A percentile compares a stretch with the other conserved stretches of the same genome.
Evolutionary conservation across 2,888 invertebrate genomes (phyloP).

Genomic region (Chrysotoxum bicinctum): DNA sequence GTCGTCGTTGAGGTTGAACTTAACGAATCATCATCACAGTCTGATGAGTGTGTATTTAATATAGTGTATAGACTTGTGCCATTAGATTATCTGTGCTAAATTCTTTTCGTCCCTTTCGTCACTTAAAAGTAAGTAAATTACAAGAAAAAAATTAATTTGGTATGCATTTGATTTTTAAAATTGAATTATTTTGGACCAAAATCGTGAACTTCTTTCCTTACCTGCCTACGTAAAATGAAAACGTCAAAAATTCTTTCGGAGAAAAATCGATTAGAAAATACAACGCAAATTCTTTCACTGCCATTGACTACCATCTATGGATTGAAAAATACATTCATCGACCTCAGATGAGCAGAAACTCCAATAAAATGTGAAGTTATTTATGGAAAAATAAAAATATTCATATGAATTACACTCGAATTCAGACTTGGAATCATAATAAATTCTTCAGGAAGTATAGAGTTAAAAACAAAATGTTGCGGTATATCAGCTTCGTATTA

Average conservation of each 20-base stretch:
- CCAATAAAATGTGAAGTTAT: slow-evolving; percentile 39
- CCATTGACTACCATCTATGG: slow-evolving; percentile 48
- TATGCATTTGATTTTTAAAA: slow-evolving; percentile 11
- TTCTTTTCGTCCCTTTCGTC: slow-evolving; percentile 75
- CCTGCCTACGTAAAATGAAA: slow-evolving; percentile 21
- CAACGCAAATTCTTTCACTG: slow-evolving; percentile 59
- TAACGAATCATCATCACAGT: slow-evolving; percentile 68
- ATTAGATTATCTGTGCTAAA: slow-evolving; percentile 75
- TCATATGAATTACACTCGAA: background rate
- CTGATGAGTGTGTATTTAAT: slow-evolving; percentile 74
- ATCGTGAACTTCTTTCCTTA: background rate
- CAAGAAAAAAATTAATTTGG: slow-evolving; percentile 43
- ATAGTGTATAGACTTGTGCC: slow-evolving; percentile 76
- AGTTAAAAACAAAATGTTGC: slow-evolving; percentile 56
- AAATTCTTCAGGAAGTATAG: slow-evolving; percentile 48
- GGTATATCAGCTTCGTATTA: slow-evolving; percentile 61
- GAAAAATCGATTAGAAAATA: slow-evolving; percentile 68
- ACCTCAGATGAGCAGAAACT: slow-evolving; percentile 40
- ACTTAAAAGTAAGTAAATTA: slow-evolving; percentile 74
- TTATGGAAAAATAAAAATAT: slow-evolving; percentile 16
- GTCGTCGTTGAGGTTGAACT: slow-evolving; percentile 60
- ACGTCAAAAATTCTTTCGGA: slow-evolving; percentile 55
- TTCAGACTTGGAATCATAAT: background rate
- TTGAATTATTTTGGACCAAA: background rate
- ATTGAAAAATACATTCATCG: slow-evolving; percentile 55